phyloP scores from a whole-genome alignment of 2,113 vertebrate species.

The Fulmarus glacialis region DNA sequence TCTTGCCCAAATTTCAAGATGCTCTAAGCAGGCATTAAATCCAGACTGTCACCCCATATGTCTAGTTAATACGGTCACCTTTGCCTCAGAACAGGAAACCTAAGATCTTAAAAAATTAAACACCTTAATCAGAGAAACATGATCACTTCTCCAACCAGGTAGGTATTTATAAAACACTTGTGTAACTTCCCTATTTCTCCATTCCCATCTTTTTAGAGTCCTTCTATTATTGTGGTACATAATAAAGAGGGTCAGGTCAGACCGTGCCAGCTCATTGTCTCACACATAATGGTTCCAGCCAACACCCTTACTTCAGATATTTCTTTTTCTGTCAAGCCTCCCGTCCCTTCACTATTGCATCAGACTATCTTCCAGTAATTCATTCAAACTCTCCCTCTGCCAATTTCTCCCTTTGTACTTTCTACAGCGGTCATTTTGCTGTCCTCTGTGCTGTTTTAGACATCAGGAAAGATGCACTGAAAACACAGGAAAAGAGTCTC shows the following conservation, averaged over 20 bases:
- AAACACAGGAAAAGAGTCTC: not conserved
- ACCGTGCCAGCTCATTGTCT: constrained; percentile 13
- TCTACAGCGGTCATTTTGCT: not conserved
- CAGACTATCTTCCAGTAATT: constrained; percentile 22
- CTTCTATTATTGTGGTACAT: not conserved
- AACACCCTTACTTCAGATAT: not conserved
- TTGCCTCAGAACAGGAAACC: not conserved
- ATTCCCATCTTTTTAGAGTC: not conserved
- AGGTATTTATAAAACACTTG: not conserved
- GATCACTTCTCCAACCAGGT: not conserved
- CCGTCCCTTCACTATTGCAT: constrained; percentile 3
- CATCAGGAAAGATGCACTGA: not conserved
- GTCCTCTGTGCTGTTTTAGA: not conserved
- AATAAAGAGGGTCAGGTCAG: not conserved
- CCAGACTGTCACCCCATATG: not conserved
- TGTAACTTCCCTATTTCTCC: not conserved
- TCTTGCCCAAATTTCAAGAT: not conserved
- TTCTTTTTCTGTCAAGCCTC: not conserved
- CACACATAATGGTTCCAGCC: not conserved
- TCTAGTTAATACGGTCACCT: not conserved
- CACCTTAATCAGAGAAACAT: not conserved
- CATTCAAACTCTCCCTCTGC: not conserved
- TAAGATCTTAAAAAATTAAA: not conserved
- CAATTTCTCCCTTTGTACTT: not conserved
- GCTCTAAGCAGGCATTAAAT: not conserved